Conservation (phyloP, 2,888 invertebrate genomes). For the Meteorus colon region DNA sequence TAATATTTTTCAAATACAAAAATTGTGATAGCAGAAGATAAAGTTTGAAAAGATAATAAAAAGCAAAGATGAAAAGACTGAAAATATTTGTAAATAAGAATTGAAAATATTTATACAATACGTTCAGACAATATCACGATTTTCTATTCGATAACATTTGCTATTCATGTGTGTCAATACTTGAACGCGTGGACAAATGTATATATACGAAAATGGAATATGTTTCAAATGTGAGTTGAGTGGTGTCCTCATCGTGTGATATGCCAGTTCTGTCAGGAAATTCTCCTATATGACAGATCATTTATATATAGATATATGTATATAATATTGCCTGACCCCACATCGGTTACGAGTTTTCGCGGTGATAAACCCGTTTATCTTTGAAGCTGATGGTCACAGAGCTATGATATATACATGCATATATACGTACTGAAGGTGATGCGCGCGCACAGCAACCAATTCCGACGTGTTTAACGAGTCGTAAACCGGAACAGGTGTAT, state of each 20-base stretch:
- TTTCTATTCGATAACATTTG: slow-evolving; percentile 26
- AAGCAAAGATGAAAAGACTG: not conserved
- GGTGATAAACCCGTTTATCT: slow-evolving; percentile 52
- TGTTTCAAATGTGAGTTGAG: slow-evolving; percentile 28
- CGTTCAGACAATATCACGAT: slow-evolving; percentile 17
- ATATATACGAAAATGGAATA: slow-evolving; percentile 18
- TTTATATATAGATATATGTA: not conserved
- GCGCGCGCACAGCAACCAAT: slow-evolving; percentile 2
- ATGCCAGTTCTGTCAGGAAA: slow-evolving; percentile 22
- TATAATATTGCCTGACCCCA: slow-evolving; percentile 35
- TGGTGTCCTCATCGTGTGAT: slow-evolving; percentile 11
- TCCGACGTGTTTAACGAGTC: slow-evolving; percentile 45
- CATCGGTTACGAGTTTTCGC: slow-evolving; percentile 44
- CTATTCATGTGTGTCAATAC: slow-evolving; percentile 28
- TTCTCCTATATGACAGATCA: slow-evolving; percentile 28
- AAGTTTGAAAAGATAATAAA: not conserved
- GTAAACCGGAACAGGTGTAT: slow-evolving; percentile 46
- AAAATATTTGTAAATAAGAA: not conserved
- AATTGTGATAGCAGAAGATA: not conserved
- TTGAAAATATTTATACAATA: slow-evolving; percentile 19
- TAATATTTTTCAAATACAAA: not conserved
- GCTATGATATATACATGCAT: slow-evolving; percentile 38
- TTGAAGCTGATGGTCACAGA: slow-evolving; percentile 43
- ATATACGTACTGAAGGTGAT: slow-evolving; percentile 25
- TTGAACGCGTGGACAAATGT: slow-evolving; percentile 13